Evolutionary conservation across 2,113 vertebrate genomes (phyloP).

Genomic region (Catagonus wagneri): DNA sequence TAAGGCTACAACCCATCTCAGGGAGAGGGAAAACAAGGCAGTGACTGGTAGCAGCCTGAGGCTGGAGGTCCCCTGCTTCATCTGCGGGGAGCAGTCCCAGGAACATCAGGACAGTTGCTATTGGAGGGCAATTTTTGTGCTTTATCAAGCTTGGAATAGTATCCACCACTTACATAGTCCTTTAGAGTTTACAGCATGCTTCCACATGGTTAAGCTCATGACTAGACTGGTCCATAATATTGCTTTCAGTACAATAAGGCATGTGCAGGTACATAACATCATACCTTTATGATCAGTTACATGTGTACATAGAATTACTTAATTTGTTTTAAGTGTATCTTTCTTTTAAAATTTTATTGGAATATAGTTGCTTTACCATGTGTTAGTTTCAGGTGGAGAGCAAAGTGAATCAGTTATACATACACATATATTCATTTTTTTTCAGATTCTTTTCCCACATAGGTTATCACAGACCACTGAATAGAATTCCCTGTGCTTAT

Average conservation of each 20-base stretch:
- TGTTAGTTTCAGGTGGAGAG: too few species aligned
- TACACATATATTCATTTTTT: too few species aligned
- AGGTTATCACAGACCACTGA: too few species aligned
- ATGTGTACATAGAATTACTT: background rate
- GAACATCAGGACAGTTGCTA: background rate
- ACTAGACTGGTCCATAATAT: background rate
- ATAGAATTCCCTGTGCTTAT: too few species aligned
- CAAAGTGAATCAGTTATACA: too few species aligned
- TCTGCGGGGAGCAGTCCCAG: background rate
- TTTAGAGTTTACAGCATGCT: background rate
- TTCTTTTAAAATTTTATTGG: too few species aligned
- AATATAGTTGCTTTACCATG: too few species aligned
- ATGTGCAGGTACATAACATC: background rate
- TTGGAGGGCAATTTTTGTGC: background rate
- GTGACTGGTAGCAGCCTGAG: background rate
- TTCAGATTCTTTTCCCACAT: too few species aligned
- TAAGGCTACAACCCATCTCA: background rate
- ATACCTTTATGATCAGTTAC: background rate
- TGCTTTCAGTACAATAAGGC: background rate
- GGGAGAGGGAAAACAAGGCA: background rate
- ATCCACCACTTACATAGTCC: background rate
- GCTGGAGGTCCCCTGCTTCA: background rate
- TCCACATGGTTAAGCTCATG: background rate
- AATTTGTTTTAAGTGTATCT: background rate
- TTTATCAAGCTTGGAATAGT: background rate